Evolutionary conservation across 2,113 vertebrate genomes (phyloP), one percentile per base, ranked within the genome.

Genomic region (Clarias magur): DNA sequence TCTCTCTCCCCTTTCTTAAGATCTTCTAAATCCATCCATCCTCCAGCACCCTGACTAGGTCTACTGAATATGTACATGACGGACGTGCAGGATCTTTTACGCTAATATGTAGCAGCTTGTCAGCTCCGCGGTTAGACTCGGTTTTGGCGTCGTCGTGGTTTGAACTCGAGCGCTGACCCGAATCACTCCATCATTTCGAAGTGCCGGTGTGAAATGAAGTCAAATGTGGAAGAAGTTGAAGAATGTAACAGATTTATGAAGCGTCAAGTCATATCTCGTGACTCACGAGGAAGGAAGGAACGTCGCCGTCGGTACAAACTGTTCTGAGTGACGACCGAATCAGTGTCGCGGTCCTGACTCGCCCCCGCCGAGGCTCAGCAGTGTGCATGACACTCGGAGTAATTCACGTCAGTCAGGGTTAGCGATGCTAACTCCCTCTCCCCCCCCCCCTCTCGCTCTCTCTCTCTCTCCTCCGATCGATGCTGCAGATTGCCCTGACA

Each of bases 401-500:
- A 73, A 68, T 87, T 81, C 72, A 53, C 54, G 86, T 85, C 82
- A 89, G 82, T 82, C 75, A 67, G 27, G 53, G 68, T 89, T 85
- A 82, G 76, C 5, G 48, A 68, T 7, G 59, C 30, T 63, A 38
- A 27, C 1, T n/a, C 15, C 2, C 59, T 7, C n/a, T 53, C n/a
- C n/a, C n/a, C n/a, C n/a, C n/a, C n/a, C n/a, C n/a, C n/a, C n/a
- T n/a, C n/a, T n/a, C n/a, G n/a, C n/a, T n/a, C n/a, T 67, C 63
- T 59, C 81, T 73, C 70, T 89, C 79, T 81, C 34, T 62, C 34
- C 83, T 34, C 60, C 53, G 85, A 83, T 87, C 87, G 25, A 88
- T 87, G 82, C 85, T 27, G 72, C 72, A 88, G 88, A 87, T 87
- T 85, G 83, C 63, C 30, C n/a, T 90, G 73, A 88, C 53, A 79